These are phyloP conservation scores for Callipepla squamata DNA, from an alignment of 2,113 vertebrate species.

Conservation along the genomic window DNA sequence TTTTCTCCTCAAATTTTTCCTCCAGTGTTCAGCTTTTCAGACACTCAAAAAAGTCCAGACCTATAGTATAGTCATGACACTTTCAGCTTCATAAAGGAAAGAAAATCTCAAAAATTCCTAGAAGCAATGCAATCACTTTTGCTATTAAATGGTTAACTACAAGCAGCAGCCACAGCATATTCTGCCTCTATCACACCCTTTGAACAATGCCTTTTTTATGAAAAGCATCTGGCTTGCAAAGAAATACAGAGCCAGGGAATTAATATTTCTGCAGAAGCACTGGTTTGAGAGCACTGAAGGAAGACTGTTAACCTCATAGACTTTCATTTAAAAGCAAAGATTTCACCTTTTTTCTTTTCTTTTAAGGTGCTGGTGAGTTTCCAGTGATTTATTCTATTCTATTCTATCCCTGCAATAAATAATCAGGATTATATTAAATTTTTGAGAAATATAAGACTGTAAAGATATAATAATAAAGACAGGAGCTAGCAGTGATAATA, in stretches of 20 bases:
- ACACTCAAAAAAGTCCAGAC: background rate
- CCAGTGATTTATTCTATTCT: background rate
- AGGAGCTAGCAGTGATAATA: background rate
- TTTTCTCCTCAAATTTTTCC: background rate
- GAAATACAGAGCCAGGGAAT: background rate
- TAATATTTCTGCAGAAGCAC: background rate
- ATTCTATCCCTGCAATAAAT: background rate
- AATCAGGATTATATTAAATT: background rate
- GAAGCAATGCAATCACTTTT: background rate
- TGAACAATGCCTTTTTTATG: background rate
- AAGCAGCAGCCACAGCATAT: background rate
- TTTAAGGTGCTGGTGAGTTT: background rate
- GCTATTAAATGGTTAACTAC: background rate
- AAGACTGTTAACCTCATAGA: background rate
- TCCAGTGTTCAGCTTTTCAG: background rate
- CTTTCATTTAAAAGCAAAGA: background rate
- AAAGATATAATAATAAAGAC: background rate
- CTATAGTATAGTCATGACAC: background rate
- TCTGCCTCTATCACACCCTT: background rate
- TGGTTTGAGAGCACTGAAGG: background rate
- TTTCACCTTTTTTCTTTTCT: background rate
- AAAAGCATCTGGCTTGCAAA: background rate
- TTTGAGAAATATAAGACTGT: background rate
- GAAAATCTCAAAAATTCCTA: background rate
- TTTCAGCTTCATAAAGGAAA: background rate